Base-by-base conservation (phyloP, 1,140 invertebrate species). In the Drosophila grimshawi region DNA sequence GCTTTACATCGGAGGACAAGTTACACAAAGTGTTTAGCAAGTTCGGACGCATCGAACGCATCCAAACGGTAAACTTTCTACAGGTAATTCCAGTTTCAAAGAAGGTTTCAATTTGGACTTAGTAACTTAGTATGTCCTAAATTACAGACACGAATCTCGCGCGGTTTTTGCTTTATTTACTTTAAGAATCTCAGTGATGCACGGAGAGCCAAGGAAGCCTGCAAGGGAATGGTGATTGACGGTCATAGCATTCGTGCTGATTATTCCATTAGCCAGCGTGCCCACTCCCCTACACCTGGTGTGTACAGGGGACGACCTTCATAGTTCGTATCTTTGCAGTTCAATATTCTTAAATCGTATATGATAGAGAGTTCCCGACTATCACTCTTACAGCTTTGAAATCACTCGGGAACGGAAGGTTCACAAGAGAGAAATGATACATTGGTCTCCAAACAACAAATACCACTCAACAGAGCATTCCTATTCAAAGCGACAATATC, bases 91-190 rank as follows among this genome's bases (percentile, higher is more conserved):
- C 5, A 33, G 5, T 4, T 4, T 33, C 33, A 33, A 33, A 4
- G 5, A 7, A 6, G 5, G 0, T 33, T 33, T 3, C 0, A 6
- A 11, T 45, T n/a, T 4, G n/a, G 49, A 51, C 46, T 33, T 27
- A 63, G 11, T 33, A 0, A 5, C 6, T 30, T 35, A 52, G 2
- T 7, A 62, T 33, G 5, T 55, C 43, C 33, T 1, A 52, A 2
- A 39, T 72, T 61, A 10, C 3, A 98, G 96, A 98, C 97, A 82
- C 96, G 96, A 10, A 94, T 98, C 74, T 99, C 98, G 0, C 94
- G 98, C 82, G 98, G 98, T 33, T 99, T 99, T 93, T 97, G 97
- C 75, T 99, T 99, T 94, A 97, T 99, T 32, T 99, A 99, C 93
- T 99, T 97, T 93, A 96, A 97, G 92, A 95, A 95, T 51, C 93